Evolutionary conservation across 2,888 invertebrate species (phyloP).

Genomic region (Tipula helvola): DNA sequence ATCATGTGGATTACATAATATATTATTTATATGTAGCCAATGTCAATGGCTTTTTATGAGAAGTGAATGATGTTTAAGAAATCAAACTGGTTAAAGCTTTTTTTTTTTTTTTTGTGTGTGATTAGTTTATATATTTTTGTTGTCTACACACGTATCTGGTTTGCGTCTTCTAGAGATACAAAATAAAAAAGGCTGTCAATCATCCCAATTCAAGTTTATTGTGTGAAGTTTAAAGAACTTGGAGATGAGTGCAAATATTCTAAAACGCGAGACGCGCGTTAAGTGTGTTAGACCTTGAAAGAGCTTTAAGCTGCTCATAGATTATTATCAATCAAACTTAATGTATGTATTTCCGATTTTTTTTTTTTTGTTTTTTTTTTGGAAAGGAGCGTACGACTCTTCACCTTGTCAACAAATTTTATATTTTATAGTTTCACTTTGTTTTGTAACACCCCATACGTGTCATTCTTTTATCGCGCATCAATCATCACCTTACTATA

Average conservation of each 20-base stretch:
- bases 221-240: background rate
- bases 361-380: background rate
- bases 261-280: background rate
- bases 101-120: too few species aligned
- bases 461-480: background rate
- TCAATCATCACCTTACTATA: background rate
- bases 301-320: background rate
- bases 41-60: background rate
- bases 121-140: background rate
- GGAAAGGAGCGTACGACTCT: background rate
- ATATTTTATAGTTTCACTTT: background rate
- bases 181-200: background rate
- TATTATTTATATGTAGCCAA: background rate
- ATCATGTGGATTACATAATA: background rate
- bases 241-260: background rate
- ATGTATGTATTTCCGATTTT: background rate
- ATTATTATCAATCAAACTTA: background rate
- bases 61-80: background rate
- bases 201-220: background rate
- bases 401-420: background rate
- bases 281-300: background rate
- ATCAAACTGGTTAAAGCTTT: background rate
- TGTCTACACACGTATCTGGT: background rate
- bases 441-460: background rate
- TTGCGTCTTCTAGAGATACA: background rate